Evolutionary conservation across 2,113 vertebrate species (phyloP).

Genomic region (Rhabdornis inornatus): DNA sequence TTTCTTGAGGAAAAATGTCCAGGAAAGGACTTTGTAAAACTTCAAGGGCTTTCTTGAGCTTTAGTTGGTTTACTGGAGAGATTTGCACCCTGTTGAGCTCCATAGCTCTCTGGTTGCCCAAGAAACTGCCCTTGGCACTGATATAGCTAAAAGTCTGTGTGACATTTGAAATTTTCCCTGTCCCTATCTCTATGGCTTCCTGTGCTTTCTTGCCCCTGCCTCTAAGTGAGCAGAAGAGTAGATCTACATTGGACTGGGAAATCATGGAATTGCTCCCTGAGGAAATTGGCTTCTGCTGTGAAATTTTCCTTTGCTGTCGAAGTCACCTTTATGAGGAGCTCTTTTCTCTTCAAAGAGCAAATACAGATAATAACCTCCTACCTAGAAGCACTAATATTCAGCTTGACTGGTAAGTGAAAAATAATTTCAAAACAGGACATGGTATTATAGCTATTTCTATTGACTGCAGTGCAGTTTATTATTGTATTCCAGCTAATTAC

Average conservation of each 20-base stretch:
- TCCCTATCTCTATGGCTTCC: neutral
- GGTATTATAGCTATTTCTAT: neutral
- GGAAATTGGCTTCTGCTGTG: neutral
- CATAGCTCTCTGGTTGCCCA: neutral
- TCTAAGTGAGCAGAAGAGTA: neutral
- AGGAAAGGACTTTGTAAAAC: neutral
- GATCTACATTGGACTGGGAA: neutral
- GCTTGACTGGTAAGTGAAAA: constrained; percentile 28
- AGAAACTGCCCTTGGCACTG: neutral
- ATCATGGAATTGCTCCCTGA: neutral
- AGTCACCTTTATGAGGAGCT: neutral
- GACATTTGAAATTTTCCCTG: neutral
- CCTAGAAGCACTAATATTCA: constrained; percentile 12
- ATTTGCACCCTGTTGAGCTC: neutral
- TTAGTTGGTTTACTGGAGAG: neutral
- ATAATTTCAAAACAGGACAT: neutral
- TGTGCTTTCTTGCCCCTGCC: neutral
- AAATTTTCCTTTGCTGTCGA: neutral
- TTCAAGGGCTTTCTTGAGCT: neutral
- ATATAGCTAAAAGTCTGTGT: neutral
- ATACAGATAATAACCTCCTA: constrained; percentile 2
- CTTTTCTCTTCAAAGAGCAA: constrained; percentile 1
- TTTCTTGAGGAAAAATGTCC: neutral
- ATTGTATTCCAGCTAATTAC: constrained; percentile 15
- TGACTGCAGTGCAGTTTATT: neutral